Evolutionary conservation across 1,140 invertebrate genomes (phyloP).

Genomic region (Drosophila suzukii): DNA sequence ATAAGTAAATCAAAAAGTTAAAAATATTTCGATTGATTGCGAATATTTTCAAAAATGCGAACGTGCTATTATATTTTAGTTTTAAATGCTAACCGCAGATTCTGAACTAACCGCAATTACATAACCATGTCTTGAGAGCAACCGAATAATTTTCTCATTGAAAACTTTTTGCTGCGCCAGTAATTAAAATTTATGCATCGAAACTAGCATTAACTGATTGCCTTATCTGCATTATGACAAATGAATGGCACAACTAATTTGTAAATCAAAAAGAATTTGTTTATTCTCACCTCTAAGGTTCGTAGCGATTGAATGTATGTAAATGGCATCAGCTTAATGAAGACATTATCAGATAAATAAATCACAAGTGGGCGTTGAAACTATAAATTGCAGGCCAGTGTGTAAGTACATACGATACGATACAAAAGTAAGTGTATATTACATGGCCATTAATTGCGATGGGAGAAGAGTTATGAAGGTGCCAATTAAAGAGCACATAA

Average conservation of each 20-base stretch:
- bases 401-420: background rate
- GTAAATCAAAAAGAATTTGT: constrained; percentile 51
- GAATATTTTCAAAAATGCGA: too few species aligned
- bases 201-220: constrained; percentile 23
- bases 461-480: constrained; percentile 53
- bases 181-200: constrained; percentile 40
- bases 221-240: constrained; percentile 48
- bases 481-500: constrained; percentile 67
- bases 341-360: constrained; percentile 52
- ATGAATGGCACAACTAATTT: constrained; percentile 51
- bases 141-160: background rate
- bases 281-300: constrained; percentile 40
- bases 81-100: background rate
- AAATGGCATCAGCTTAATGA: constrained; percentile 51
- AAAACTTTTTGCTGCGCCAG: background rate
- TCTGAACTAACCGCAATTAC: background rate
- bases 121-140: background rate
- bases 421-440: constrained; percentile 13
- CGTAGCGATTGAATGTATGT: constrained; percentile 42
- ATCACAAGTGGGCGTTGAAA: constrained; percentile 44
- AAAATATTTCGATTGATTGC: too few species aligned
- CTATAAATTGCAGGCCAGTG: constrained; percentile 36
- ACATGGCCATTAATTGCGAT: constrained; percentile 29
- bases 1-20: too few species aligned
- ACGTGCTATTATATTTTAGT: background rate